A percentile compares a stretch with the other conserved stretches of the same genome.
These are phyloP conservation scores for Alcedo atthis DNA, from an alignment of 2,797 vertebrate genomes.

Conservation along the genomic window DNA sequence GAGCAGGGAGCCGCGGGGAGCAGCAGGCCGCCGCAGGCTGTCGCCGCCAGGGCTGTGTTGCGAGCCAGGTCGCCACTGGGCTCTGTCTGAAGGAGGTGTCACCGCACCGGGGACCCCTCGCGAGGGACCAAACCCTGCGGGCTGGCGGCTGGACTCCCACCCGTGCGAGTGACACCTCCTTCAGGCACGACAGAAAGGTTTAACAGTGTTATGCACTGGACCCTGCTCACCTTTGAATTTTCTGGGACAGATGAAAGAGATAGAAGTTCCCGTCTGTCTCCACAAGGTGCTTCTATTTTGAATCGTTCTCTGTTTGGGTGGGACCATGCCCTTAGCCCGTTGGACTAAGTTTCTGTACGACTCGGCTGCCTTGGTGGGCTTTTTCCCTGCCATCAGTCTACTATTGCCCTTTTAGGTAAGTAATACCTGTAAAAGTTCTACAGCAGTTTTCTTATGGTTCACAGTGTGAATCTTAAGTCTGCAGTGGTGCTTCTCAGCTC, in stretches of 20 bases:
- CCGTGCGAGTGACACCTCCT: no score
- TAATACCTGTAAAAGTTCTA: background rate
- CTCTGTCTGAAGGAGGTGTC: background rate
- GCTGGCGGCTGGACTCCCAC: background rate
- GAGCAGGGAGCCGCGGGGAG: background rate
- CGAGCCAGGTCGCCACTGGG: background rate
- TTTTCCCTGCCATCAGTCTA: background rate
- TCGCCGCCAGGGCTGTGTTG: background rate
- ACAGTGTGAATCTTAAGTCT: rapidly evolving
- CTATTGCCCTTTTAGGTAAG: background rate
- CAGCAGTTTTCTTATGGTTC: no score
- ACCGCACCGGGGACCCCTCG: background rate
- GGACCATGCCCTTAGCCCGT: rapidly evolving
- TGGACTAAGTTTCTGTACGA: rapidly evolving
- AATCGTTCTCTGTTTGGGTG: background rate
- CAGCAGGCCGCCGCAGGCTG: background rate
- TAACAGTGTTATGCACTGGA: rapidly evolving
- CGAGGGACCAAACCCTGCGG: no score
- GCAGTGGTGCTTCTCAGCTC: background rate
- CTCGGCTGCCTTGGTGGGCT: rapidly evolving
- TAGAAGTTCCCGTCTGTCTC: rapidly evolving
- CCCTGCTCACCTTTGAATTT: background rate
- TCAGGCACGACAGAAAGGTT: no score
- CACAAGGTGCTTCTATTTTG: background rate
- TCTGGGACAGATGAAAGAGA: background rate